These are phyloP conservation scores for Petrolisthes manimaculis DNA, from an alignment of 2,888 invertebrate species.

Conservation along the genomic window DNA sequence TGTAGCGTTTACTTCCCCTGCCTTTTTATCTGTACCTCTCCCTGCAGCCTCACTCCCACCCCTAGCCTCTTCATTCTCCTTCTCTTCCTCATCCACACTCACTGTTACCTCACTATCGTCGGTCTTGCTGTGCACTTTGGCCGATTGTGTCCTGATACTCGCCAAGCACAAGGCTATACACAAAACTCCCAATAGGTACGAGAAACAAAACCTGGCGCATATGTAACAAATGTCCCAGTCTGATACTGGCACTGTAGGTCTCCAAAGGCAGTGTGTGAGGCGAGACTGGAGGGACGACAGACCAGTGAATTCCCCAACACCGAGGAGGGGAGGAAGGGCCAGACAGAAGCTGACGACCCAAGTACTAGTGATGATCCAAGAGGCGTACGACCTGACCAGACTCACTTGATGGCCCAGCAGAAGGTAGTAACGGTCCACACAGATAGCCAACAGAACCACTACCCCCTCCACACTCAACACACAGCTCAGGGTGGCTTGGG, in stretches of 20 bases:
- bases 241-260: not conserved
- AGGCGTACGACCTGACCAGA: slow-evolving; percentile 21
- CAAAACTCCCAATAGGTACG: slow-evolving; percentile 14
- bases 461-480: slow-evolving; percentile 21
- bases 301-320: slow-evolving; percentile 8
- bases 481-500: slow-evolving; percentile 35
- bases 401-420: slow-evolving; percentile 25
- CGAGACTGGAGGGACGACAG: slow-evolving; percentile 22
- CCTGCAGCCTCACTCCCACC: not conserved
- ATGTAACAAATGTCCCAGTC: slow-evolving; percentile 1
- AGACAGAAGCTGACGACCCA: slow-evolving; percentile 28
- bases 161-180: slow-evolving; percentile 23
- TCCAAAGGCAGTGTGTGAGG: slow-evolving; percentile 45
- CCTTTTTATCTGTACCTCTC: no score
- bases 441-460: slow-evolving; percentile 23
- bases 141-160: slow-evolving; percentile 3
- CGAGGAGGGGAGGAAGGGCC: slow-evolving; percentile 26
- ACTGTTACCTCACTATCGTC: not conserved
- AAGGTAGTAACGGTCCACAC: slow-evolving; percentile 43
- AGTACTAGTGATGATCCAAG: slow-evolving; percentile 27
- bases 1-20: no score
- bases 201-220: not conserved
- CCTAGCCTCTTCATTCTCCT: not conserved
- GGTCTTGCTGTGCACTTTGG: slow-evolving; percentile 23
- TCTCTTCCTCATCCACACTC: not conserved